These are phyloP conservation scores for Drosophila prosaltans DNA, from an alignment of 1,140 invertebrate species.

Conservation along the genomic window DNA sequence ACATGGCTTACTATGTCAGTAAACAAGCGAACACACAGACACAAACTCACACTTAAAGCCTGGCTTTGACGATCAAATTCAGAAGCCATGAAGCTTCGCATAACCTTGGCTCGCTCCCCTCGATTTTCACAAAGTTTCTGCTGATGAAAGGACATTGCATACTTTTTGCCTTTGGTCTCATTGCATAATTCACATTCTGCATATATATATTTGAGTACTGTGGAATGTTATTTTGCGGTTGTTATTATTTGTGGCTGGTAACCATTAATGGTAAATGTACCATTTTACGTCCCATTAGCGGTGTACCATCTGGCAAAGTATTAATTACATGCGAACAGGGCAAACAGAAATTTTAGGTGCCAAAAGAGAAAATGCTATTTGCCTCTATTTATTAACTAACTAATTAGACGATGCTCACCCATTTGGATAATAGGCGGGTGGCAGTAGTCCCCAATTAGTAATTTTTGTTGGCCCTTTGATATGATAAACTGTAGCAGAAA, in stretches of 20 bases:
- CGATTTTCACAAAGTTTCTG: not conserved
- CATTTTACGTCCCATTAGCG: constrained; percentile 69
- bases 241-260: constrained; percentile 12
- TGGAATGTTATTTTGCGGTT: constrained; percentile 14
- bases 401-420: constrained; percentile 30
- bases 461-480: not conserved
- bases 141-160: constrained; percentile 58
- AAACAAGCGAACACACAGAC: constrained; percentile 2
- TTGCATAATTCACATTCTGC: constrained; percentile 70
- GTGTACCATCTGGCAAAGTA: constrained; percentile 60
- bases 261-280: constrained; percentile 51
- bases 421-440: not conserved
- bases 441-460: not conserved
- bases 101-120: not conserved
- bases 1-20: constrained; percentile 9
- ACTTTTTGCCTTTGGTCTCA: constrained; percentile 60
- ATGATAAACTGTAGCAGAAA: not conserved
- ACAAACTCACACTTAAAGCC: constrained; percentile 36
- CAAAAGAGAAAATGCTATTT: constrained; percentile 29
- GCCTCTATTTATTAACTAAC: constrained; percentile 31
- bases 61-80: constrained; percentile 17
- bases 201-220: constrained; percentile 29
- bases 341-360: constrained; percentile 41
- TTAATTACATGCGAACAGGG: constrained; percentile 30
- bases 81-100: not conserved